Conservation (phyloP, 2,888 invertebrate species). For the Drosophila macrospina region DNA sequence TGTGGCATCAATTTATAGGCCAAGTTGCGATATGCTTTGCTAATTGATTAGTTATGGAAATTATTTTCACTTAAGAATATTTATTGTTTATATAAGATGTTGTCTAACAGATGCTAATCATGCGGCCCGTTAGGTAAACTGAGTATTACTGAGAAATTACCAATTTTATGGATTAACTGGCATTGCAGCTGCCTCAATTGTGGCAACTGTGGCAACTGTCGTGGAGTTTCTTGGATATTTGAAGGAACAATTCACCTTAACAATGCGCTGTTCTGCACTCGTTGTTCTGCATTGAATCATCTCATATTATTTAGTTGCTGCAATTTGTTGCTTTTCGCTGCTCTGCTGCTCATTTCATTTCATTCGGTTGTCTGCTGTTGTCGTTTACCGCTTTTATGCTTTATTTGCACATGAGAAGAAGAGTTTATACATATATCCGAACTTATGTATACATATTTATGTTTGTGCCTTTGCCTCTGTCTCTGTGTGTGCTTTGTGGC, state of each 20-base stretch:
- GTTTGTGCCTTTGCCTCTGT: constrained; percentile 2
- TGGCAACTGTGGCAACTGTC: not conserved
- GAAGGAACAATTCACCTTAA: not conserved
- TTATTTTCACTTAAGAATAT: not conserved
- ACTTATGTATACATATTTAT: constrained; percentile 27
- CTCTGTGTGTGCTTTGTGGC: constrained; percentile 36
- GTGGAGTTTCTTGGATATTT: constrained; percentile 22
- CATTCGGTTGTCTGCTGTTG: constrained; percentile 40
- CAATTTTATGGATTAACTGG: constrained; percentile 24
- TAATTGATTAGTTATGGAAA: not conserved
- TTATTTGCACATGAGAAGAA: constrained; percentile 48
- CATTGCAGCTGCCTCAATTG: constrained; percentile 40
- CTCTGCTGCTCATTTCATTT: constrained; percentile 47
- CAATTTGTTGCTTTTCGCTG: constrained; percentile 16
- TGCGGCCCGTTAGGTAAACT: constrained; percentile 24
- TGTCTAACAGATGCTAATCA: constrained; percentile 23
- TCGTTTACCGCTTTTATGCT: constrained; percentile 62
- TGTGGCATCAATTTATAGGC: not conserved
- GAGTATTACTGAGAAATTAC: constrained; percentile 8
- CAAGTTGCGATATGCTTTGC: not conserved
- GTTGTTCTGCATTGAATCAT: constrained; percentile 19
- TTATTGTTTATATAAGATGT: not conserved
- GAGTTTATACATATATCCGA: constrained; percentile 27
- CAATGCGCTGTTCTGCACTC: not conserved
- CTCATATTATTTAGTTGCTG: constrained; percentile 54